Evolutionary conservation across 2,888 invertebrate species (phyloP).

Genomic region (Sesia bembeciformis): DNA sequence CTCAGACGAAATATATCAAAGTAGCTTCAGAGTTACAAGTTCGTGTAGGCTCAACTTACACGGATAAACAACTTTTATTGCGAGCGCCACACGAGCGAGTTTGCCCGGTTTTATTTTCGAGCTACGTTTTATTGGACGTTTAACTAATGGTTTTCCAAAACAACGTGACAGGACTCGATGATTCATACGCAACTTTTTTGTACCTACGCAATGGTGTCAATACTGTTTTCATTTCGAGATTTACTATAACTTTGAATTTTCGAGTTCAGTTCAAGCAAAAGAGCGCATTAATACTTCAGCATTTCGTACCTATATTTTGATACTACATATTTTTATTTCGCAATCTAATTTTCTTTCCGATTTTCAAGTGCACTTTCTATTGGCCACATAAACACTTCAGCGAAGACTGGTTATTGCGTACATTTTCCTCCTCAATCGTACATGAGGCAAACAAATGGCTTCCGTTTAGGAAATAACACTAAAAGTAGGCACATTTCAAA

Average conservation of each 20-base stretch:
- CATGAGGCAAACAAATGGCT: slow-evolving; percentile 66
- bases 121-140: slow-evolving; percentile 43
- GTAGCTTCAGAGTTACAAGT: slow-evolving; percentile 21
- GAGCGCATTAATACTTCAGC: no score
- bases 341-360: background rate
- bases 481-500: slow-evolving; percentile 72
- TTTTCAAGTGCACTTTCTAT: slow-evolving; percentile 22
- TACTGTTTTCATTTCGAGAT: background rate
- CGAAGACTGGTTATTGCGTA: slow-evolving; percentile 39
- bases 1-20: no score
- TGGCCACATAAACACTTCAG: slow-evolving; percentile 39
- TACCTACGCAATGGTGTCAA: background rate
- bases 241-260: background rate
- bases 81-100: slow-evolving; percentile 29
- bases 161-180: slow-evolving; percentile 43
- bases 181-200: slow-evolving; percentile 24
- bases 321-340: background rate
- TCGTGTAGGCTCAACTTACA: slow-evolving; percentile 29
- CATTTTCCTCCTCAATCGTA: slow-evolving; percentile 55
- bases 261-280: background rate
- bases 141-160: slow-evolving; percentile 52
- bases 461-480: slow-evolving; percentile 72
- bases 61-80: slow-evolving; percentile 35
- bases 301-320: slow-evolving; percentile 1
- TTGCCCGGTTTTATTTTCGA: slow-evolving; percentile 35